phyloP scores from a whole-genome alignment of 2,797 vertebrate species.

The Sebastes minor region DNA sequence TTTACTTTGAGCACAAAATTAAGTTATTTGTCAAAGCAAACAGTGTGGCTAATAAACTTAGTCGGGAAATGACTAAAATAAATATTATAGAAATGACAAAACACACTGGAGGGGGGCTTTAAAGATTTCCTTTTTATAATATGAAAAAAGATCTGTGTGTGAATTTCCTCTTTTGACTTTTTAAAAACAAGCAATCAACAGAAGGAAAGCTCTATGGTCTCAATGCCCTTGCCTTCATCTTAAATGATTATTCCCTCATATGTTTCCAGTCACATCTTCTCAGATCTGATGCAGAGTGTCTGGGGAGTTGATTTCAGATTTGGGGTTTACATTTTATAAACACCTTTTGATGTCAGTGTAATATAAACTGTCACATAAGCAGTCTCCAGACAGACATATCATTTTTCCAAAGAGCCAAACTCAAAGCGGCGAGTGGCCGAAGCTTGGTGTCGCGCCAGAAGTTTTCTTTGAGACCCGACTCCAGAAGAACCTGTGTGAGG shows the following conservation, averaged over 20 bases:
- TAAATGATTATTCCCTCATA: neutral
- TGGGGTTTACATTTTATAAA: conserved; percentile 24
- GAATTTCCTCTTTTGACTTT: neutral
- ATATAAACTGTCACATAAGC: conserved; percentile 30
- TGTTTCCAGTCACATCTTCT: neutral
- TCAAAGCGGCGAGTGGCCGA: conserved; percentile 24
- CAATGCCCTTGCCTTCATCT: neutral
- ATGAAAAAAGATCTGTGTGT: neutral
- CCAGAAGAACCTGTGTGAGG: conserved; percentile 13
- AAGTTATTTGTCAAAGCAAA: too few relatives aligned
- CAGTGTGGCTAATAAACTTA: too few relatives aligned
- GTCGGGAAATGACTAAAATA: too few relatives aligned
- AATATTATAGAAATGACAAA: too few relatives aligned
- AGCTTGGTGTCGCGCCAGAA: conserved; percentile 24
- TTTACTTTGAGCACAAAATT: too few relatives aligned
- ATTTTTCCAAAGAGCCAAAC: conserved; percentile 40
- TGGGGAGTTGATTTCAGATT: conserved; percentile 4
- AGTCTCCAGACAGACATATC: conserved; percentile 28
- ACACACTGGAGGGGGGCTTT: too few relatives aligned
- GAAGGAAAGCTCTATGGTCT: neutral
- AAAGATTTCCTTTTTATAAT: neutral
- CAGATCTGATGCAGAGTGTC: neutral
- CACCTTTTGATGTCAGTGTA: conserved; percentile 30
- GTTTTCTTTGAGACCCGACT: conserved; percentile 44
- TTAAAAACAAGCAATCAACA: neutral